Percentiles rank a stretch among this genome's conserved stretches.
Conservation (phyloP, 2,797 vertebrate genomes). For the Malurus splendens region DNA sequence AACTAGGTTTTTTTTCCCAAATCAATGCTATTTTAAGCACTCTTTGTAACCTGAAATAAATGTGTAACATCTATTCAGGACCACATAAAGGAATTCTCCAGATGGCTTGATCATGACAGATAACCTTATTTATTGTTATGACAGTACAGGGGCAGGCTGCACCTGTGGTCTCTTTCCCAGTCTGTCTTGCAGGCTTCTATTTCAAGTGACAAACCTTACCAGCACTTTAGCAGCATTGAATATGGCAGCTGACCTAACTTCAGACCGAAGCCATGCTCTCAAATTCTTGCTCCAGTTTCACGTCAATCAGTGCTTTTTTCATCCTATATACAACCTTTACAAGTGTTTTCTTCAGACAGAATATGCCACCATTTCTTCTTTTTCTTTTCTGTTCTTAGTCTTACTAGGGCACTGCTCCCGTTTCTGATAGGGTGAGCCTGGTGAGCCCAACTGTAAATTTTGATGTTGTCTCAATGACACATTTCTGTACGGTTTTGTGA, state of each 20-base stretch:
- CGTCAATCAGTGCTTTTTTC: not conserved
- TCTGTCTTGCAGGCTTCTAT: not conserved
- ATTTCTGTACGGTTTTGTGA: not conserved
- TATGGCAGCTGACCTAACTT: not conserved
- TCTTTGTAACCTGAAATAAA: not conserved
- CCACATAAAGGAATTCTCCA: slow-evolving; percentile 2
- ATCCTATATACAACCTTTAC: not conserved
- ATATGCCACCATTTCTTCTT: not conserved
- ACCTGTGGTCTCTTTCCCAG: slow-evolving; percentile 23
- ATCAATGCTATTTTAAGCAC: not conserved
- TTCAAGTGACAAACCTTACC: not conserved
- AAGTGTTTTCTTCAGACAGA: not conserved
- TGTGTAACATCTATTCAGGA: not conserved
- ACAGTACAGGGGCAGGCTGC: slow-evolving; percentile 19
- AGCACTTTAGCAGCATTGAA: not conserved
- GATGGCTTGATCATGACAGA: slow-evolving; percentile 40
- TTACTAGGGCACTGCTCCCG: not conserved
- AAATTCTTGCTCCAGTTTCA: not conserved
- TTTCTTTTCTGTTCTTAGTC: not conserved
- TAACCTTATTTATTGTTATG: slow-evolving; percentile 54
- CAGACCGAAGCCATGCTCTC: not conserved
- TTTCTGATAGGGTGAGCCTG: not conserved
- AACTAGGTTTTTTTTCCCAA: not conserved
- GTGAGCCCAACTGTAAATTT: not conserved
- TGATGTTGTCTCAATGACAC: not conserved